phyloP scores from a whole-genome alignment of 2,113 vertebrate species.

The Paracanthobrama guichenoti region DNA sequence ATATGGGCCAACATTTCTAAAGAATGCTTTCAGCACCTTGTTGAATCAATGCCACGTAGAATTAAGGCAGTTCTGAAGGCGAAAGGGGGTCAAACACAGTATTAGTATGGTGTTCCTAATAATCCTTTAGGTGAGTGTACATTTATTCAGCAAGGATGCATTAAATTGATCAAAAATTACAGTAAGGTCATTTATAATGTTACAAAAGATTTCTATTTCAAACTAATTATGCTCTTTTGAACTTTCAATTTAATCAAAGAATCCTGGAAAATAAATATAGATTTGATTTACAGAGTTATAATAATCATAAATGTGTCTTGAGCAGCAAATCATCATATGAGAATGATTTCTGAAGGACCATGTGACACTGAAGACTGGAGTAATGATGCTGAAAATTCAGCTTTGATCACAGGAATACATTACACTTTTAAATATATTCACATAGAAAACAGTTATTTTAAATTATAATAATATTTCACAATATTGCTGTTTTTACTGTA shows the following conservation, averaged over 20 bases:
- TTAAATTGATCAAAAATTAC: not conserved
- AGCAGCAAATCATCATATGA: not conserved
- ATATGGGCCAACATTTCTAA: too few species aligned
- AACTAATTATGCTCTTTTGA: not conserved
- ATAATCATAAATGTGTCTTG: not conserved
- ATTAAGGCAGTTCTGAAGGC: too few species aligned
- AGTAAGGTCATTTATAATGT: not conserved
- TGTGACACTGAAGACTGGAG: too few species aligned
- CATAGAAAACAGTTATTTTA: not conserved
- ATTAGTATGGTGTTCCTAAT: too few species aligned
- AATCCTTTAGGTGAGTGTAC: too few species aligned
- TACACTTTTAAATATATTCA: not conserved
- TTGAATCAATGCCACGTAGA: too few species aligned
- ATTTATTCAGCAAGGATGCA: too few species aligned
- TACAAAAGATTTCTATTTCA: not conserved
- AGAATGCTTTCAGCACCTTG: too few species aligned
- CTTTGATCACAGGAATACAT: not conserved
- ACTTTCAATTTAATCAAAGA: not conserved
- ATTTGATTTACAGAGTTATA: not conserved
- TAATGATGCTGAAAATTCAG: not conserved
- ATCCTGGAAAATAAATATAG: not conserved
- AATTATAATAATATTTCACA: not conserved
- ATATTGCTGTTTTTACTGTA: not conserved
- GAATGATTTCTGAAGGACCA: too few species aligned
- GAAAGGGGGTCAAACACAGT: too few species aligned